Evolutionary conservation across 2,797 vertebrate genomes (phyloP).

Genomic region (Phalloptychus januarius): DNA sequence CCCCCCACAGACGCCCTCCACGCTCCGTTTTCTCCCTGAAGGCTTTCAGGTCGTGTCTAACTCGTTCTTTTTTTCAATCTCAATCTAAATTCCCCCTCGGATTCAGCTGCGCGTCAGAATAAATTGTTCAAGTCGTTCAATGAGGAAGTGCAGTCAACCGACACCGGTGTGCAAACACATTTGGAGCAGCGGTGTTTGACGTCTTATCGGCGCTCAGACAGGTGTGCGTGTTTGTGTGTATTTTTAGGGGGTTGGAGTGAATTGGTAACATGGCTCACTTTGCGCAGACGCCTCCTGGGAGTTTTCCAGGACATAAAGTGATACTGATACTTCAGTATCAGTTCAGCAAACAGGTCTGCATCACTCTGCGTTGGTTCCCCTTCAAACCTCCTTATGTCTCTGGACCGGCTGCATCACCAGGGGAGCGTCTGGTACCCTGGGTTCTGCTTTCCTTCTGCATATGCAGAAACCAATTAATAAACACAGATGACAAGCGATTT

Average conservation of each 20-base stretch:
- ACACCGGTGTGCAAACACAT: conserved; percentile 69
- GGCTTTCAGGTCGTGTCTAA: conserved; percentile 53
- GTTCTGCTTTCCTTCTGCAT: not conserved
- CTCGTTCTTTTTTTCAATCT: conserved; percentile 55
- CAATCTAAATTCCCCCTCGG: conserved; percentile 70
- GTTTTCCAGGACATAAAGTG: conserved; percentile 42
- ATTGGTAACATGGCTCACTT: conserved; percentile 28
- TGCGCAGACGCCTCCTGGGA: conserved; percentile 20
- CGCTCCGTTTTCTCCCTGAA: conserved; percentile 8
- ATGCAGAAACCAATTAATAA: not conserved
- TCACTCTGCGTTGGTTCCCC: not conserved
- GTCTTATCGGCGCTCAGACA: conserved; percentile 69
- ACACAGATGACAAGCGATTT: not conserved
- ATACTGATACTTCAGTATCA: conserved; percentile 27
- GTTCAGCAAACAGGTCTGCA: conserved; percentile 3
- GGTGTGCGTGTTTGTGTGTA: conserved; percentile 64
- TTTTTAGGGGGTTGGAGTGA: conserved; percentile 22
- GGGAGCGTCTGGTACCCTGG: not conserved
- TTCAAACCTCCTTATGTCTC: not conserved
- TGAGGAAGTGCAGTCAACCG: conserved; percentile 74
- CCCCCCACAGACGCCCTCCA: not conserved
- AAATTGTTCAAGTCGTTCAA: conserved; percentile 74
- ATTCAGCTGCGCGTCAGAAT: conserved; percentile 65
- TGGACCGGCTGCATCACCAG: not conserved
- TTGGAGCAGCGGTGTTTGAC: conserved; percentile 53